Evolutionary conservation across 2,797 vertebrate genomes (phyloP).

Genomic region (Halcyon badia): DNA sequence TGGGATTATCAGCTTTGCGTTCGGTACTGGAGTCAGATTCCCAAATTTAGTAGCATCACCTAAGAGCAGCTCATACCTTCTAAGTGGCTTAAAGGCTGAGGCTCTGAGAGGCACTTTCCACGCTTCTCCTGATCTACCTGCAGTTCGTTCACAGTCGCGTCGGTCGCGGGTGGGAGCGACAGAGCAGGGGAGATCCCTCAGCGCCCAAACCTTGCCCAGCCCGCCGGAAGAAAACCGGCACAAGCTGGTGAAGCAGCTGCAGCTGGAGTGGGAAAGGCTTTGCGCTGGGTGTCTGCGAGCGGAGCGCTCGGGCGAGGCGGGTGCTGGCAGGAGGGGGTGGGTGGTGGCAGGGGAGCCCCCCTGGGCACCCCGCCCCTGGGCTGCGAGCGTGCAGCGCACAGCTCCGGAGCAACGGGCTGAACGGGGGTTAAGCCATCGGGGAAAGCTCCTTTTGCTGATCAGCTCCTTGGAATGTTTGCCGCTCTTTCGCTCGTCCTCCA

Average conservation of each 20-base stretch:
- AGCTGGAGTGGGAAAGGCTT: neutral
- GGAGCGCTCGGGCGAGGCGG: neutral
- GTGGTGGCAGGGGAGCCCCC: too few relatives aligned
- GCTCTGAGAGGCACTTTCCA: neutral
- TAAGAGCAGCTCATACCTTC: neutral
- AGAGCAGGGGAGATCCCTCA: neutral
- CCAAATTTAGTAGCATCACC: neutral
- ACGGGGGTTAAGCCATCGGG: neutral
- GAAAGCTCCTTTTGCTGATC: neutral
- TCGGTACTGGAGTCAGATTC: neutral
- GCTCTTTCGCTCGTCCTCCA: neutral
- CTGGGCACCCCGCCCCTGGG: neutral
- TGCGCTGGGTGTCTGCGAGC: neutral
- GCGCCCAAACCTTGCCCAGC: neutral
- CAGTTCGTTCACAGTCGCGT: neutral
- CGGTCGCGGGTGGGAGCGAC: rapidly evolving
- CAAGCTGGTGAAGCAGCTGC: neutral
- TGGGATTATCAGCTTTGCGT: neutral
- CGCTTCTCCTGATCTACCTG: neutral
- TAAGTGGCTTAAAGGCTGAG: neutral
- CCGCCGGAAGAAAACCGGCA: neutral
- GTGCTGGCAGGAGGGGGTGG: neutral
- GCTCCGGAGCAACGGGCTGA: neutral
- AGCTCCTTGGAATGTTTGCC: neutral
- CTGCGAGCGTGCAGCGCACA: neutral